Evolutionary conservation across 1,140 invertebrate genomes (phyloP).

Genomic region (Solen grandis): DNA sequence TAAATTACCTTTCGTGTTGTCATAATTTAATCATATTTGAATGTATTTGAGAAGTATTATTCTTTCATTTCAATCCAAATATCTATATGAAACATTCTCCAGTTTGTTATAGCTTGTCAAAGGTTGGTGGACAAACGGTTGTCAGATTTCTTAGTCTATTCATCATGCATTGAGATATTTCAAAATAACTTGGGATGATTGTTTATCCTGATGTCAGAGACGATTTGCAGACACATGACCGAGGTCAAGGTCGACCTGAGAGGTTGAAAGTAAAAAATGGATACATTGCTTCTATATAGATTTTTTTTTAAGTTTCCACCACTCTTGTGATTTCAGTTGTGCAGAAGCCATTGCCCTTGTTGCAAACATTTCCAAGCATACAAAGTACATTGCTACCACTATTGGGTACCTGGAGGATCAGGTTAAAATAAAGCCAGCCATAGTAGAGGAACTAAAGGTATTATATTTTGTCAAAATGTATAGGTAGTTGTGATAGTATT

Average conservation of each 20-base stretch:
- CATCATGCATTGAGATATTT: background rate
- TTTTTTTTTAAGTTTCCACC: background rate
- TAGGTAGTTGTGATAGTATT: too few species aligned
- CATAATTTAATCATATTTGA: too few species aligned
- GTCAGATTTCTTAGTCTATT: background rate
- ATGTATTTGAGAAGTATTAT: too few species aligned
- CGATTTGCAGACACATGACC: background rate
- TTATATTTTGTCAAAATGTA: too few species aligned
- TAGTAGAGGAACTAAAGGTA: slow-evolving; percentile 70
- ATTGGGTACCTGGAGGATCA: slow-evolving; percentile 80
- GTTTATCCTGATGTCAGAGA: background rate
- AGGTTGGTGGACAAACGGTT: too few species aligned
- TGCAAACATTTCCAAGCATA: slow-evolving; percentile 80
- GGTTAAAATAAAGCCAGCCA: slow-evolving; percentile 74
- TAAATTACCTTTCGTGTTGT: too few species aligned
- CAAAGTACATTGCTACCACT: slow-evolving; percentile 79
- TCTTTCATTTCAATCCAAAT: too few species aligned
- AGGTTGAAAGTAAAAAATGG: background rate
- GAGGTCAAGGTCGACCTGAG: too few species aligned
- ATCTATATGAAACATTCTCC: too few species aligned
- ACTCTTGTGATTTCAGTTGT: slow-evolving; percentile 73
- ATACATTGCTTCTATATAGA: background rate
- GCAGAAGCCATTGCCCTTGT: slow-evolving; percentile 81
- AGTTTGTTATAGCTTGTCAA: too few species aligned
- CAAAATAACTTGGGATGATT: background rate